Percentiles rank a stretch among this genome's conserved stretches.
Evolutionary conservation across 2,888 invertebrate genomes (phyloP).

Genomic region (Drymonia ruficornis): DNA sequence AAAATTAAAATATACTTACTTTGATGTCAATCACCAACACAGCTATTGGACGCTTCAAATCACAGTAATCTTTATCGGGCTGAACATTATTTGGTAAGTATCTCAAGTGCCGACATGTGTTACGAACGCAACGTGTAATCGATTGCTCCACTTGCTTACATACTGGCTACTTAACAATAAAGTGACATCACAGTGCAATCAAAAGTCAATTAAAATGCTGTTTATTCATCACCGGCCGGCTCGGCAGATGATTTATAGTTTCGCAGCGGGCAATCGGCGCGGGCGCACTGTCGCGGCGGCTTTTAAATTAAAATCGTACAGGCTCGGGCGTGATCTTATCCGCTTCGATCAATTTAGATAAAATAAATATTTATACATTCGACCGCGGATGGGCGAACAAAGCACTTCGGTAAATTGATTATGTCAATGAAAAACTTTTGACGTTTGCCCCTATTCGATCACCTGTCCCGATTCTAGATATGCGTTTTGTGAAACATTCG

Average conservation of each 20-base stretch:
- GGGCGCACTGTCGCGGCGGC: slow-evolving; percentile 74
- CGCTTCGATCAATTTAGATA: slow-evolving; percentile 83
- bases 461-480: slow-evolving; percentile 66
- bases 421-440: slow-evolving; percentile 69
- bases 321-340: slow-evolving; percentile 80
- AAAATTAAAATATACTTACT: too few species aligned
- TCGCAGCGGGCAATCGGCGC: slow-evolving; percentile 77
- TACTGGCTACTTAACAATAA: slow-evolving; percentile 63
- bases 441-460: slow-evolving; percentile 69
- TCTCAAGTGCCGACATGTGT: slow-evolving; percentile 17
- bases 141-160: slow-evolving; percentile 55
- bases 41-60: too few species aligned
- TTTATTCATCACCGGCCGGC: slow-evolving; percentile 71
- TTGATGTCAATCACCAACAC: too few species aligned
- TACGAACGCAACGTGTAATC: slow-evolving; percentile 41
- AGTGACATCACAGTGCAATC: slow-evolving; percentile 71
- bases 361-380: slow-evolving; percentile 84
- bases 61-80: too few species aligned
- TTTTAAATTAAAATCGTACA: slow-evolving; percentile 81
- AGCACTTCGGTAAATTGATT: slow-evolving; percentile 82
- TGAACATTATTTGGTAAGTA: slow-evolving; percentile 4
- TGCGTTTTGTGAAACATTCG: slow-evolving; percentile 12
- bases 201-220: slow-evolving; percentile 82
- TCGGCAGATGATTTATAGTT: slow-evolving; percentile 78
- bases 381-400: slow-evolving; percentile 79